Base-by-base conservation (phyloP, 2,888 invertebrate species). In the Galeruca laticollis region DNA sequence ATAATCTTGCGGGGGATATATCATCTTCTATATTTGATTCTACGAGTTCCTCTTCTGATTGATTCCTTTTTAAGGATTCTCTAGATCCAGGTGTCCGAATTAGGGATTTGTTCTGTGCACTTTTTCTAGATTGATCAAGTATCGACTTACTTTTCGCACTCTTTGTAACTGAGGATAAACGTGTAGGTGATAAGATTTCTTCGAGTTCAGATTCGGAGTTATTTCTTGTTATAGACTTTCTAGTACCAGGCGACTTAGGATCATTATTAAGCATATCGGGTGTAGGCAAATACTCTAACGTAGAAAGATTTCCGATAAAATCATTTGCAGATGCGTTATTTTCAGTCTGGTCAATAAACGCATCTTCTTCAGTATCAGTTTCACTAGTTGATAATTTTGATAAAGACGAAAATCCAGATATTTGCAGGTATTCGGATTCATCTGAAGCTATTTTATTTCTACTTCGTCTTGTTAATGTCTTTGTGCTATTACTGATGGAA, bases 351-450 rank as follows among this genome's bases (percentile, higher is more conserved):
- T n/a, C n/a, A 15, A 49, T 9, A 49, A 49, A n/a, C 8, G 13
- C 26, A 11, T 21, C n/a, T 21, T 21, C 21, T 13, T 43, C 43
- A n/a, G 2, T n/a, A 13, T 43, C 43, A 43, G 3, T n/a, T 43
- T n/a, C n/a, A 43, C n/a, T n/a, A 15, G n/a, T 8, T 13, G 43
- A 18, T 8, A 18, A 37, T 6, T 11, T 60, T 13, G 8, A 40
- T 20, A 68, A 1, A 3, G 69, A 59, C 3, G 69, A 64, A 31
- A 35, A n/a, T 5, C 64, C 60, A 5, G 70, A 70, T 31, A 70
- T 49, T 26, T 61, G 60, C 47, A 70, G 35, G 13, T n/a, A 8
- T 8, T 56, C 62, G 0, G 47, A 49, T 33, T 57, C 66, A 10
- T 57, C 65, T 5, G 57, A 59, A 11, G 61, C 54, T 49, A 61